A percentile compares a stretch with the other conserved stretches of the same genome.
These are phyloP conservation scores for Drusus annulatus DNA, from an alignment of 1,140 invertebrate genomes.

Conservation along the genomic window DNA sequence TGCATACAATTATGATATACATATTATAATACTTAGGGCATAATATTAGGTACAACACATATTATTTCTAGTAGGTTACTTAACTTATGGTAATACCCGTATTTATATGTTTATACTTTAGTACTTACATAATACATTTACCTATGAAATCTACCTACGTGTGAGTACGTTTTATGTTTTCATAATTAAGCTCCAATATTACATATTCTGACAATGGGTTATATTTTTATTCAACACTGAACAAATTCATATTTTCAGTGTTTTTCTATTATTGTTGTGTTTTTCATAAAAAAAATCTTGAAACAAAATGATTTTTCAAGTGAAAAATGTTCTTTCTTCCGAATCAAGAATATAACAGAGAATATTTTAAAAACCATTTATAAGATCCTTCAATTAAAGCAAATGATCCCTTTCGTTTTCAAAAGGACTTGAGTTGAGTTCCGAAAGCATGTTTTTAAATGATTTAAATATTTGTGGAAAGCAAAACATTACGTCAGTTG, in stretches of 20 bases:
- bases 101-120: slow-evolving; percentile 39
- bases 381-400: too few species aligned
- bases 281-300: too few species aligned
- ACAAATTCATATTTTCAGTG: neutral
- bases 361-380: too few species aligned
- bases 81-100: slow-evolving; percentile 49
- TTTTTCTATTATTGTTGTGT: too few species aligned
- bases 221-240: neutral
- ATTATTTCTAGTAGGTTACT: slow-evolving; percentile 28
- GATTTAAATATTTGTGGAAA: too few species aligned
- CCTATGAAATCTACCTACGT: slow-evolving; percentile 22
- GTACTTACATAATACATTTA: slow-evolving; percentile 34
- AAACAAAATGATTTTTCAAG: too few species aligned
- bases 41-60: slow-evolving; percentile 25
- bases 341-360: too few species aligned
- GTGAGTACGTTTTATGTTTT: slow-evolving; percentile 28
- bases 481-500: too few species aligned
- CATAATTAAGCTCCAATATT: slow-evolving; percentile 39
- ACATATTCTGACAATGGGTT: slow-evolving; percentile 14
- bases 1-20: neutral
- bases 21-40: neutral
- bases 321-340: too few species aligned
- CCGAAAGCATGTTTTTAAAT: too few species aligned
- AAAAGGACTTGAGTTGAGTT: too few species aligned
- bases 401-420: too few species aligned